These are phyloP conservation scores for Bradypodion pumilum DNA, from an alignment of 2,797 vertebrate species.

Conservation along the genomic window DNA sequence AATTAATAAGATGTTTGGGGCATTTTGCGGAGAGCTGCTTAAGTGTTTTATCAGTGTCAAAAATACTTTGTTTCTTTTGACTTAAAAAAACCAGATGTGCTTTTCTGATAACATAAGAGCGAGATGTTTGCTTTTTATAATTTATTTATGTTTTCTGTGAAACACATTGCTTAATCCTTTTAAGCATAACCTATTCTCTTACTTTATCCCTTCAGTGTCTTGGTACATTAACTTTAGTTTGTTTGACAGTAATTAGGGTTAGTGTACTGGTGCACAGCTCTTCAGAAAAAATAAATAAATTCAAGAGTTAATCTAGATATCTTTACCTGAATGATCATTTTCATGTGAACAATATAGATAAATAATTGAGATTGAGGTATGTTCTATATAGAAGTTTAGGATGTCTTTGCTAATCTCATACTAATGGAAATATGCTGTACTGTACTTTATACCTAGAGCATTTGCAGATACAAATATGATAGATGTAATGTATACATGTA, in stretches of 20 bases:
- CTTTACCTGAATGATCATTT: background rate
- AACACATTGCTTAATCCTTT: background rate
- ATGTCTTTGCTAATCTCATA: background rate
- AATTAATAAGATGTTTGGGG: slow-evolving; percentile 54
- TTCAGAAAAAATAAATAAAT: background rate
- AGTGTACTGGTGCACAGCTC: background rate
- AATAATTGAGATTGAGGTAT: background rate
- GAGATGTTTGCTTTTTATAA: background rate
- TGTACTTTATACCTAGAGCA: background rate
- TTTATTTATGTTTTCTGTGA: background rate
- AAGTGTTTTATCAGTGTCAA: slow-evolving; percentile 59
- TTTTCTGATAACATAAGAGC: rapidly evolving
- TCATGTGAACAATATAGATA: background rate
- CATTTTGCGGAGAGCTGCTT: slow-evolving; percentile 16
- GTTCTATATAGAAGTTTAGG: background rate
- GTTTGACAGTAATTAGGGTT: background rate
- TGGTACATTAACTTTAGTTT: background rate
- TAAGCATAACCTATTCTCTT: background rate
- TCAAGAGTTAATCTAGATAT: background rate
- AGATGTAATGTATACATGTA: background rate
- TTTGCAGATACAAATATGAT: background rate
- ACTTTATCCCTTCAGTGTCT: background rate
- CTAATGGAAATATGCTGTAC: background rate
- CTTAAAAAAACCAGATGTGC: background rate
- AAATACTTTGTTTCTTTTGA: slow-evolving; percentile 50